phyloP scores from a whole-genome alignment of 2,113 vertebrate species.

The Thymallus thymallus region DNA sequence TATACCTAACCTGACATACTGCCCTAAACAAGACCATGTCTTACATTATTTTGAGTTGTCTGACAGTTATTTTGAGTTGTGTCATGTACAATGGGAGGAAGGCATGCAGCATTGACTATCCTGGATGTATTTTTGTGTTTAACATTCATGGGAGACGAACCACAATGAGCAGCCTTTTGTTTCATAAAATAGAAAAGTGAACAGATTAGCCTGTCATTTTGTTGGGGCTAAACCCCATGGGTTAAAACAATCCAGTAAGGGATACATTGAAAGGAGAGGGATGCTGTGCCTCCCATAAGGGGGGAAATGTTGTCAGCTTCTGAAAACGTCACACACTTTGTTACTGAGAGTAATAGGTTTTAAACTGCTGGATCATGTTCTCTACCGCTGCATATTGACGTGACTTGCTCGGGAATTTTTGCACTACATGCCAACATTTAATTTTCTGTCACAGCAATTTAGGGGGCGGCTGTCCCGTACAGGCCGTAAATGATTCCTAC shows the following conservation, averaged over 20 bases:
- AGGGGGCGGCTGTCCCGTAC: slow-evolving; percentile 58
- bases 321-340: slow-evolving; percentile 70
- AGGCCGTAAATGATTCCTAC: slow-evolving; percentile 80
- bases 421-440: slow-evolving; percentile 69
- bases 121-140: slow-evolving; percentile 42
- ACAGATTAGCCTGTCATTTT: slow-evolving; percentile 64
- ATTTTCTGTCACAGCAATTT: slow-evolving; percentile 79
- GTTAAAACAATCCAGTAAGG: slow-evolving; percentile 56
- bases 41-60: too few species aligned
- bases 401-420: slow-evolving; percentile 72
- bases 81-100: slow-evolving; percentile 19
- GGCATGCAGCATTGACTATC: slow-evolving; percentile 16
- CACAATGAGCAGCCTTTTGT: slow-evolving; percentile 5
- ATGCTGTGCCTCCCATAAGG: slow-evolving; percentile 35
- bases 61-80: slow-evolving; percentile 12
- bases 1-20: too few species aligned
- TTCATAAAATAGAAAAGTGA: slow-evolving; percentile 57
- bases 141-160: slow-evolving; percentile 18
- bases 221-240: slow-evolving; percentile 52
- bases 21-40: too few species aligned
- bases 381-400: slow-evolving; percentile 67
- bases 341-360: slow-evolving; percentile 78
- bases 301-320: slow-evolving; percentile 65
- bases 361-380: slow-evolving; percentile 66
- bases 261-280: slow-evolving; percentile 51